phyloP scores from a whole-genome alignment of 1,140 invertebrate species.

The Lepidotrigona ventralis region DNA sequence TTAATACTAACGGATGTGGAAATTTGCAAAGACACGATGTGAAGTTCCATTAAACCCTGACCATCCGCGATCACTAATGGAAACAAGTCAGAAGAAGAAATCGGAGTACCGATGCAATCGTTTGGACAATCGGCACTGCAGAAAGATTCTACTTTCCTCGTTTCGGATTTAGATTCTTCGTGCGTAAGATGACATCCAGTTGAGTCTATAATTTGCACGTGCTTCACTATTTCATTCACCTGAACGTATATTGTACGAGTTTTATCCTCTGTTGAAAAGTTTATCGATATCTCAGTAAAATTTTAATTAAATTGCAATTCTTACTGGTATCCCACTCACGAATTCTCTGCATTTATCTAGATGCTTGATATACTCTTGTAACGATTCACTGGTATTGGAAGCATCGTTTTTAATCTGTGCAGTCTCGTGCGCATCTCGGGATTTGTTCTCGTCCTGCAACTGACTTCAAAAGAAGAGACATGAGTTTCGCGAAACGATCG shows the following conservation, averaged over 20 bases:
- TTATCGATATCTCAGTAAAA: neutral
- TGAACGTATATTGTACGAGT: neutral
- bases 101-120: neutral
- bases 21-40: constrained; percentile 67
- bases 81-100: neutral
- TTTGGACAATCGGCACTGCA: constrained; percentile 37
- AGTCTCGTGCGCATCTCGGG: neutral
- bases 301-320: neutral
- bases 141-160: neutral
- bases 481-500: neutral
- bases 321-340: constrained; percentile 18
- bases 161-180: neutral
- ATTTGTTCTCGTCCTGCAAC: neutral
- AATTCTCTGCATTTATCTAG: constrained; percentile 20
- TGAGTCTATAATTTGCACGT: neutral
- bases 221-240: neutral
- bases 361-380: constrained; percentile 13
- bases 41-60: constrained; percentile 71
- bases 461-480: constrained; percentile 11
- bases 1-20: constrained; percentile 63
- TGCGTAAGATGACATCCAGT: too few relatives aligned
- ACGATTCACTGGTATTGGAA: neutral
- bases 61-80: constrained; percentile 53
- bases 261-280: neutral
- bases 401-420: neutral